Evolutionary conservation across 2,797 vertebrate species (phyloP).

Genomic region (Phoeniculus purpureus): DNA sequence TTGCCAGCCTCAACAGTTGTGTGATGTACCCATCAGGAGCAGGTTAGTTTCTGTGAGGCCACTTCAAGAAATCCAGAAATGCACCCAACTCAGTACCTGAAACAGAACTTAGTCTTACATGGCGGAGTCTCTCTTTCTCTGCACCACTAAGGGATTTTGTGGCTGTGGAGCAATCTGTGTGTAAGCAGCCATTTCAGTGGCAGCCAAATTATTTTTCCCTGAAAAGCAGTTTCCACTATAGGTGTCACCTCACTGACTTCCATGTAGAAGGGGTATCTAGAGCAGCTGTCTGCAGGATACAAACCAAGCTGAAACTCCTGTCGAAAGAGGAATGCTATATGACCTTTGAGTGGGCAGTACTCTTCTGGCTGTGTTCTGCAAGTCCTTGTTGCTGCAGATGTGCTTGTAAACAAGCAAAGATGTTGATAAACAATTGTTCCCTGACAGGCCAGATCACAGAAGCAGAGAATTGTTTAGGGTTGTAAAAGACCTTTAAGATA

Average conservation of each 20-base stretch:
- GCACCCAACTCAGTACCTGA: background rate
- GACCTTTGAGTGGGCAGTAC: background rate
- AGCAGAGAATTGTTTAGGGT: too few relatives aligned
- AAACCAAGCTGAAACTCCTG: background rate
- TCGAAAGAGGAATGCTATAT: background rate
- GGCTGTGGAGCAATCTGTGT: slow-evolving; percentile 39
- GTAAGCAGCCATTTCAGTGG: slow-evolving; percentile 20
- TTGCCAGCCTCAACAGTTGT: too few relatives aligned
- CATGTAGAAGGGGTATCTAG: background rate
- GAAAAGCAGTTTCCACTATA: background rate
- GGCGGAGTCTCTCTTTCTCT: slow-evolving; percentile 16
- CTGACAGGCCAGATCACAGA: background rate
- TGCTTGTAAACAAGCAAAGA: background rate
- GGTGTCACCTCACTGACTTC: background rate
- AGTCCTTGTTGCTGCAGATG: background rate
- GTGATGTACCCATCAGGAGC: too few relatives aligned
- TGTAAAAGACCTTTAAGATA: too few relatives aligned
- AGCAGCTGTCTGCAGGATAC: background rate
- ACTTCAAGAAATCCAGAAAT: slow-evolving; percentile 33
- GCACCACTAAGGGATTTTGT: slow-evolving; percentile 42
- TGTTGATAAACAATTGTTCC: background rate
- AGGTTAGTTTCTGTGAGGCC: slow-evolving; percentile 21
- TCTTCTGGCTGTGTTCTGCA: background rate
- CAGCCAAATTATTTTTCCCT: background rate
- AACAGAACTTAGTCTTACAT: slow-evolving; percentile 22